Percentiles rank a stretch among this genome's conserved stretches.
Conservation (phyloP, 1,140 invertebrate genomes). For the Achatina immaculata region DNA sequence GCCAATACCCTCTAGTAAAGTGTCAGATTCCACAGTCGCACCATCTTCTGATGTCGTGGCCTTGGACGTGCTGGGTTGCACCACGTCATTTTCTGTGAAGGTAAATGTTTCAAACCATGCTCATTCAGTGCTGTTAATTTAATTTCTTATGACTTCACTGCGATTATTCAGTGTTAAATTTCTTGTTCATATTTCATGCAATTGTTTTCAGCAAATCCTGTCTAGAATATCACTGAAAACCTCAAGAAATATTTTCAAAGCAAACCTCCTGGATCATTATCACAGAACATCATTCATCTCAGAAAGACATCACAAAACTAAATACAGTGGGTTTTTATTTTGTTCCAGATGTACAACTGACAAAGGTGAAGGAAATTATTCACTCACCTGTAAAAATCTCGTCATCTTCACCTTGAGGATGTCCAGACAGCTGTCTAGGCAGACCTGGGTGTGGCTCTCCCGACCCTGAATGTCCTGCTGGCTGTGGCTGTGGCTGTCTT, state of each 20-base stretch:
- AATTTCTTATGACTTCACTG: too few species aligned
- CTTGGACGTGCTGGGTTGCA: slow-evolving; percentile 17
- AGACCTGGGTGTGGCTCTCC: slow-evolving; percentile 18
- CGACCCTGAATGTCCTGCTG: not conserved
- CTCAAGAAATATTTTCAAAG: too few species aligned
- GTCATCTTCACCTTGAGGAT: slow-evolving; percentile 5
- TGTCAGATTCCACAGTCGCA: slow-evolving; percentile 27
- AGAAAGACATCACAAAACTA: not conserved
- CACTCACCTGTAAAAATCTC: slow-evolving; percentile 29
- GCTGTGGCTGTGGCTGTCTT: not conserved
- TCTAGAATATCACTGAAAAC: too few species aligned
- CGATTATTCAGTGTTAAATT: too few species aligned
- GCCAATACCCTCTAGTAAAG: slow-evolving; percentile 28
- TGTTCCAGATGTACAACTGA: too few species aligned
- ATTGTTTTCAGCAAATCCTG: too few species aligned
- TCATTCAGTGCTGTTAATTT: too few species aligned
- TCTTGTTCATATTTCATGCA: too few species aligned
- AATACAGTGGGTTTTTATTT: too few species aligned
- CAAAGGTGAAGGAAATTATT: too few species aligned
- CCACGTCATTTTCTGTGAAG: not conserved
- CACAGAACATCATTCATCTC: not conserved
- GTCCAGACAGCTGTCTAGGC: slow-evolving; percentile 8
- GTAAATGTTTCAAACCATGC: too few species aligned
- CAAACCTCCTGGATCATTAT: not conserved
- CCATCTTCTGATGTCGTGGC: slow-evolving; percentile 14